Base-by-base conservation (phyloP, 2,888 invertebrate genomes). In the Hemicrepidius hirtus region DNA sequence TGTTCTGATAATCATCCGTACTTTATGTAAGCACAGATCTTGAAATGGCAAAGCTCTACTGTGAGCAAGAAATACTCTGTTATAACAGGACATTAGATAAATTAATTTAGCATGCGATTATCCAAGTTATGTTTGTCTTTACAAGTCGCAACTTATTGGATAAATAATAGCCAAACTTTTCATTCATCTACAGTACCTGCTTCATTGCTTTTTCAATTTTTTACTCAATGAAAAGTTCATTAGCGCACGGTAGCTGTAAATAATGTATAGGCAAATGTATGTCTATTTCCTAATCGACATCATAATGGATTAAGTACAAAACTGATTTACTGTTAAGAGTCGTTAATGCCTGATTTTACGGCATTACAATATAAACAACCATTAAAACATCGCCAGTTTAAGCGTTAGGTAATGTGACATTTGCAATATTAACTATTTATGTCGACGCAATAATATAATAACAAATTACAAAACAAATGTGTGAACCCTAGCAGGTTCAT, bases 1-100 rank as follows among this genome's bases (percentile, higher is more conserved):
- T 78, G 78, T 79, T 78, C 77, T 78, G 80, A 81, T 82, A 81
- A 82, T 82, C 81, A 82, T 81, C 80, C 82, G 79, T 79, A 75
- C 75, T 78, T 79, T 77, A 77, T 77, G 73, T 75, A 74, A 73
- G 73, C 72, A 68, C 62, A 68, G 41, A 49, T 70, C 63, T 64
- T 28, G 65, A 67, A 65, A 67, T 71, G 71, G 75, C 75, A 75
- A 63, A 71, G 60, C 67, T 71, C 53, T 64, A 46, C 73, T 62
- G 60, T 41, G 13, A 44, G 35, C 71, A 57, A 55, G 57, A 41
- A 60, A 53, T 21, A 53, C 55, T 53, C 32, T 50, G 53, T 44
- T 68, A 62, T 49, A 65, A 59, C 32, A 13, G 49, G 13, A 40
- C 66, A 59, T 65, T 60, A 71, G 50, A 71, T 66, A 71, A 66